phyloP scores from a whole-genome alignment of 2,797 vertebrate species.

The Glossophaga mutica region DNA sequence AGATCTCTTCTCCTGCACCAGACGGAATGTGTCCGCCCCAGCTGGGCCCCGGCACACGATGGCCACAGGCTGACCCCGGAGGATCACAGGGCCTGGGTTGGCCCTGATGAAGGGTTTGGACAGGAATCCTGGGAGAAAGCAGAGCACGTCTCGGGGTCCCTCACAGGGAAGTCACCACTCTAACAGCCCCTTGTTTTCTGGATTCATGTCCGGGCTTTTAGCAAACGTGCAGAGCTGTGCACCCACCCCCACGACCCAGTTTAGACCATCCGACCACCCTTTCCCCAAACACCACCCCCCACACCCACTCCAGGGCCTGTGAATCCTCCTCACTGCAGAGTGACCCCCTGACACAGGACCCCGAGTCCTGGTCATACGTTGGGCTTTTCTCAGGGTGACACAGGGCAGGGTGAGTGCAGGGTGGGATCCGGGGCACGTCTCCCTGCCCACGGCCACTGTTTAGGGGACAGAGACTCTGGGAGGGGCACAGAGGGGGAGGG shows the following conservation, averaged over 20 bases:
- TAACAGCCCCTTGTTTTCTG: no score
- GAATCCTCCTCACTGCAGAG: background rate
- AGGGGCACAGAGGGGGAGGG: no score
- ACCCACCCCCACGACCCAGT: background rate
- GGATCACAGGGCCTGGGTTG: background rate
- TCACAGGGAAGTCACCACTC: background rate
- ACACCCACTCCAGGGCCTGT: rapidly evolving
- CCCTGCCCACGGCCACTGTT: rapidly evolving
- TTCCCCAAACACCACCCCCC: background rate
- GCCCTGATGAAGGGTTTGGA: background rate
- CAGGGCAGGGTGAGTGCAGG: rapidly evolving
- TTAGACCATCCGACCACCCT: background rate
- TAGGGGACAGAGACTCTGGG: no score
- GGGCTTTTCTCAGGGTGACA: background rate
- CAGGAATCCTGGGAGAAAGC: background rate
- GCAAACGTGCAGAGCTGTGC: no score
- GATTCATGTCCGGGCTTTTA: no score
- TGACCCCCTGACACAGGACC: no score
- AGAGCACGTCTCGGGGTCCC: background rate
- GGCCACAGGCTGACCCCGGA: background rate
- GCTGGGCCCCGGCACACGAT: background rate
- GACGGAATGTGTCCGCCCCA: rapidly evolving
- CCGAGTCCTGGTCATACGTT: rapidly evolving
- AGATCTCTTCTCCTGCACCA: rapidly evolving
- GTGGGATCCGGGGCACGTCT: rapidly evolving